Evolutionary conservation across 2,888 invertebrate genomes (phyloP), one percentile per base, ranked within the genome.

Genomic region (Neoitamus cyanurus): DNA sequence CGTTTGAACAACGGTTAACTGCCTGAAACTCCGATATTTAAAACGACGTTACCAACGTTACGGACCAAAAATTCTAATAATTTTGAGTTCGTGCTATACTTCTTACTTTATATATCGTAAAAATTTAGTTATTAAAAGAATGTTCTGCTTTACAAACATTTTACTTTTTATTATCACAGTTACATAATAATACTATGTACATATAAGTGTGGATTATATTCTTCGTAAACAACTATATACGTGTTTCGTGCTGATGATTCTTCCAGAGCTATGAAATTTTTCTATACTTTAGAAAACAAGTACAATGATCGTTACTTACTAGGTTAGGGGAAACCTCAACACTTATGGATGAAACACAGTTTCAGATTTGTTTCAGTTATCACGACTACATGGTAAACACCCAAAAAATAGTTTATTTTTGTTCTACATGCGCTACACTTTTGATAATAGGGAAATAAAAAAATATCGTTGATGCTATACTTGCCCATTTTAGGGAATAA

Each of bases 81-180:
- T 3, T n/a, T n/a, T n/a, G n/a, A n/a, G n/a, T n/a, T n/a, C n/a
- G n/a, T n/a, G n/a, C n/a, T n/a, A n/a, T n/a, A n/a, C n/a, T n/a
- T n/a, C n/a, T n/a, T n/a, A n/a, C n/a, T n/a, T n/a, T n/a, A n/a
- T n/a, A n/a, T n/a, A n/a, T n/a, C n/a, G n/a, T n/a, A n/a, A n/a
- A n/a, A n/a, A n/a, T n/a, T n/a, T n/a, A n/a, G n/a, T n/a, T n/a
- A n/a, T n/a, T 58, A 25, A 58, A 58, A 58, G 9, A 25, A 58
- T 7, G 9, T 25, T 58, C 15, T 82, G 82, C 36, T 69, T 82
- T 82, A 82, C 69, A 82, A 82, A 82, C 82, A 82, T 42, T 84
- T 85, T 85, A 86, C 70, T 86, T 69, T 48, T 84, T 84, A 85
- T 84, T 86, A 86, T 86, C 86, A 86, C 86, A 86, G 86, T 86